phyloP scores from a whole-genome alignment of 1,140 invertebrate genomes.

The Apolygus lucorum region DNA sequence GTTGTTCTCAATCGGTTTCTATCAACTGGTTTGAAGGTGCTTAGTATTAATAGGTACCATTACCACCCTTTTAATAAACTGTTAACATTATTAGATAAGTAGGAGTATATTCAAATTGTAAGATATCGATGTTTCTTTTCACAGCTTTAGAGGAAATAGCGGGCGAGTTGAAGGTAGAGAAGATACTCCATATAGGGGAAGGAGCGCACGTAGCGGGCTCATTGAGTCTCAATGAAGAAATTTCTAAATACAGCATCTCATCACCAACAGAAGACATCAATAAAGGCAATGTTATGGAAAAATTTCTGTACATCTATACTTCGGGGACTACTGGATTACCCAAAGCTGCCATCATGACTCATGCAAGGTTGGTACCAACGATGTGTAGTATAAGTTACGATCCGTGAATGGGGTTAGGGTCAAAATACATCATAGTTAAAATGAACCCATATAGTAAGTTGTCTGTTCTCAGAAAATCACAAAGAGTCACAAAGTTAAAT shows the following conservation, averaged over 20 bases:
- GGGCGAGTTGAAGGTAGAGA: background rate
- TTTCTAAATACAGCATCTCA: background rate
- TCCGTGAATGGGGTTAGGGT: no score
- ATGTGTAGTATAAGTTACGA: no score
- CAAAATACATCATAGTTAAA: no score
- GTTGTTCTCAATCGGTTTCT: background rate
- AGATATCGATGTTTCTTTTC: background rate
- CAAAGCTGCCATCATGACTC: constrained; percentile 83
- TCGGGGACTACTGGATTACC: constrained; percentile 91
- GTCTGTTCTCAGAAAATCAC: no score
- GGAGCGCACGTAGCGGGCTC: background rate
- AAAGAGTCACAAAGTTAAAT: no score
- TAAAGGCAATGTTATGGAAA: background rate
- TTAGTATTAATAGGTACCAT: no score
- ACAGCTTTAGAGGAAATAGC: background rate
- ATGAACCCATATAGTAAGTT: no score
- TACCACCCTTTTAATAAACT: no score
- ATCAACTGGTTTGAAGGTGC: no score
- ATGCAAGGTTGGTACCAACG: no score
- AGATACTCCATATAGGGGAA: background rate
- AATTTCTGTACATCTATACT: constrained; percentile 76
- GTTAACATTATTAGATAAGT: no score
- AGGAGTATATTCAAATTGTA: background rate
- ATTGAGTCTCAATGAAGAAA: background rate
- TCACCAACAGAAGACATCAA: constrained; percentile 17